Evolutionary conservation across 2,888 invertebrate genomes (phyloP).

Genomic region (Cantharis rustica): DNA sequence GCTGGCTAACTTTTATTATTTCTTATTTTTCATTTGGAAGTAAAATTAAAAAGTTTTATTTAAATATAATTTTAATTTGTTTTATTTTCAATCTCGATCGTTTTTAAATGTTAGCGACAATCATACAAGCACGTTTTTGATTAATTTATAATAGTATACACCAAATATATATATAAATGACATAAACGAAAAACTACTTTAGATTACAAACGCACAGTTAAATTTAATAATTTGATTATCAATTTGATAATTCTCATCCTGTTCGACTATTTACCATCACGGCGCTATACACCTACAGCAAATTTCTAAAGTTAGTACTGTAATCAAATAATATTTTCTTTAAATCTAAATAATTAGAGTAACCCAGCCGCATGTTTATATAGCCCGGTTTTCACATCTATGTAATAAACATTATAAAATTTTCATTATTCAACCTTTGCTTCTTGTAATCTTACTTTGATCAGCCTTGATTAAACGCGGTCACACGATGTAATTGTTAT

Average conservation of each 20-base stretch:
- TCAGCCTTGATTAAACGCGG: background rate
- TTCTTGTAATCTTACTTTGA: background rate
- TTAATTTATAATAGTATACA: background rate
- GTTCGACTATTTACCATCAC: background rate
- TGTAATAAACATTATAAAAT: background rate
- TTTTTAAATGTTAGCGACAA: background rate
- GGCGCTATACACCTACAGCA: background rate
- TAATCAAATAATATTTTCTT: background rate
- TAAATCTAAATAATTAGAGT: background rate
- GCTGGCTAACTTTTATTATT: background rate
- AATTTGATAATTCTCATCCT: background rate
- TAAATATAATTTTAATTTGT: background rate
- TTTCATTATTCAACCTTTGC: background rate
- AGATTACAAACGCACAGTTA: background rate
- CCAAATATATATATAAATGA: background rate
- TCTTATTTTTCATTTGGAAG: background rate
- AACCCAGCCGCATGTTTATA: background rate
- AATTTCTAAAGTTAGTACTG: background rate
- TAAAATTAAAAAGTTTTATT: background rate
- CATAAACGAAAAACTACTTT: no score
- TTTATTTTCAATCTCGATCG: background rate
- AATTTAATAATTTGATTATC: background rate
- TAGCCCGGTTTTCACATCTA: background rate
- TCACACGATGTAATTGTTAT: constrained; percentile 4
- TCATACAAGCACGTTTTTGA: background rate